Percentiles rank a stretch among this genome's conserved stretches.
Evolutionary conservation across 2,888 invertebrate genomes (phyloP).

Genomic region (Opisthograptis luteolata): DNA sequence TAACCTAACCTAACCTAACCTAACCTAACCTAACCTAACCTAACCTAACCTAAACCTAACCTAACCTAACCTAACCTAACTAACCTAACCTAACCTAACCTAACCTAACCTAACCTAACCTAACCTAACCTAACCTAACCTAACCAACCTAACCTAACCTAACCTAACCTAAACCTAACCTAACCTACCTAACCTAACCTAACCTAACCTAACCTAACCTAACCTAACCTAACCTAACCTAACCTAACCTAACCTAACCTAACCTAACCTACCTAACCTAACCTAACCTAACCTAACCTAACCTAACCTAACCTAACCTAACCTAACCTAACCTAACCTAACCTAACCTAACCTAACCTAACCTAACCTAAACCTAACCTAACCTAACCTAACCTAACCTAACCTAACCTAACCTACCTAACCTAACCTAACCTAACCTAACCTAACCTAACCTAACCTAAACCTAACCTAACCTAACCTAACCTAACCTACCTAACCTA

Average conservation of each 20-base stretch:
- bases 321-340: slow-evolving; percentile 17
- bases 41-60: slow-evolving; percentile 39
- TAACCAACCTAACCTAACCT: slow-evolving; percentile 15
- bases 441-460: slow-evolving; percentile 15
- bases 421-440: slow-evolving; percentile 16
- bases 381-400: slow-evolving; percentile 16
- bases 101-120: slow-evolving; percentile 11
- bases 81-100: slow-evolving; percentile 15
- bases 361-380: slow-evolving; percentile 14
- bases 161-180: slow-evolving; percentile 12
- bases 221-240: slow-evolving; percentile 17
- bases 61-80: slow-evolving; percentile 15
- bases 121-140: slow-evolving; percentile 10
- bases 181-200: slow-evolving; percentile 14
- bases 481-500: slow-evolving; percentile 14
- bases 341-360: slow-evolving; percentile 17
- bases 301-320: slow-evolving; percentile 9
- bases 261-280: slow-evolving; percentile 14
- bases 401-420: slow-evolving; percentile 14
- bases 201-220: slow-evolving; percentile 16
- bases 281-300: slow-evolving; percentile 16
- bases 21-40: slow-evolving; percentile 40
- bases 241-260: slow-evolving; percentile 14
- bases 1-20: slow-evolving; percentile 35
- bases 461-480: slow-evolving; percentile 15